A percentile compares a stretch with the other conserved stretches of the same genome.
These are phyloP conservation scores for Bubo blakistoni DNA, from an alignment of 2,113 vertebrate genomes.

Conservation along the genomic window DNA sequence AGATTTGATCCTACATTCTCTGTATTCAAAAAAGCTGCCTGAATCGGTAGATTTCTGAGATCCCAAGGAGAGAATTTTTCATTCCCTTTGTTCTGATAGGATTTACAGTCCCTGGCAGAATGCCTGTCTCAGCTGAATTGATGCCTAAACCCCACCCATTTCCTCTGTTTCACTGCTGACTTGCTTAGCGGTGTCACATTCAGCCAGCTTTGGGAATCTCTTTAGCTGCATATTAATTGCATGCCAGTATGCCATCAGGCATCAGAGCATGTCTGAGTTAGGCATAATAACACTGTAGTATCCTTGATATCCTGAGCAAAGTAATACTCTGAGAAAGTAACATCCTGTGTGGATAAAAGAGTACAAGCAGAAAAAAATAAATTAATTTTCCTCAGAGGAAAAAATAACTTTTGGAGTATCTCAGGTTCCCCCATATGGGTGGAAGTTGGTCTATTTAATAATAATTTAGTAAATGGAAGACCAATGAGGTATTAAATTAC, in stretches of 20 bases:
- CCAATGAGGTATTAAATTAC: neutral
- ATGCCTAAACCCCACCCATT: constrained; percentile 58
- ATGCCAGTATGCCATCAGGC: neutral
- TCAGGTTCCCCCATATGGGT: neutral
- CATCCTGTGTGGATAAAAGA: neutral
- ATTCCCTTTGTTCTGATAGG: constrained; percentile 52
- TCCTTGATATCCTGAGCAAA: neutral
- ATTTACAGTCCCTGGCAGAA: constrained; percentile 56
- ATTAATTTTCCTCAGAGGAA: neutral
- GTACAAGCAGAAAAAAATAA: neutral
- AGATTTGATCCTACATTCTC: neutral
- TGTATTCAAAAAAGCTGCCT: neutral
- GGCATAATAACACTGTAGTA: neutral
- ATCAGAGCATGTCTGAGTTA: neutral
- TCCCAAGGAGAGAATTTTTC: constrained; percentile 9
- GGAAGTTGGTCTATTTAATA: neutral
- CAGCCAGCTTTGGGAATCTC: constrained; percentile 35
- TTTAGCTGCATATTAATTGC: constrained; percentile 45
- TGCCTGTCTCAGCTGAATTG: constrained; percentile 44
- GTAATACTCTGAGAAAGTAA: neutral
- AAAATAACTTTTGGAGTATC: neutral
- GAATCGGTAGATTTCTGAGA: neutral
- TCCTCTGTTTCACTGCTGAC: constrained; percentile 45
- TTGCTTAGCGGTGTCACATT: constrained; percentile 19
- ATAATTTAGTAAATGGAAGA: neutral